phyloP scores from a whole-genome alignment of 2,888 invertebrate species.

The Acrocyrtus sp. region DNA sequence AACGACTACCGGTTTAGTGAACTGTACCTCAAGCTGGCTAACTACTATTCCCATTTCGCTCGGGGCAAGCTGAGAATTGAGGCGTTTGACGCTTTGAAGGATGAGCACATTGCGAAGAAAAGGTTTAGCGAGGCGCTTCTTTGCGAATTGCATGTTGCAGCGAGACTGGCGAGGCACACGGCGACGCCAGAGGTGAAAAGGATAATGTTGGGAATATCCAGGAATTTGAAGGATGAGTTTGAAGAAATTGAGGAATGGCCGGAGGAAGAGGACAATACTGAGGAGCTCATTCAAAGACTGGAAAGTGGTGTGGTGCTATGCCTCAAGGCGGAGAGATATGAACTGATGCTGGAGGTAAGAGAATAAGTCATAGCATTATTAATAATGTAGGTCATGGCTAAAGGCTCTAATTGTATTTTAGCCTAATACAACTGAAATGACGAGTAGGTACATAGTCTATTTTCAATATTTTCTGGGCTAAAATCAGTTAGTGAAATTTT shows the following conservation, averaged over 20 bases:
- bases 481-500: too few relatives aligned
- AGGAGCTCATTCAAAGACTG: slow-evolving; percentile 61
- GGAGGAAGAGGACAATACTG: slow-evolving; percentile 62
- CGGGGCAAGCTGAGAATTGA: slow-evolving; percentile 61
- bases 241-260: slow-evolving; percentile 57
- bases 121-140: slow-evolving; percentile 62
- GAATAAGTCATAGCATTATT: too few relatives aligned
- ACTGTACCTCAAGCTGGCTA: slow-evolving; percentile 61
- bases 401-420: too few relatives aligned
- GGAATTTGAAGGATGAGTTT: slow-evolving; percentile 61
- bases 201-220: slow-evolving; percentile 62
- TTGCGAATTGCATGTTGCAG: slow-evolving; percentile 63
- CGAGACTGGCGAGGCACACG: slow-evolving; percentile 60
- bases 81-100: slow-evolving; percentile 59
- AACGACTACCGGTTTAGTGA: slow-evolving; percentile 61
- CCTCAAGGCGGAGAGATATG: slow-evolving; percentile 61
- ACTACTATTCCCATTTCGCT: slow-evolving; percentile 62
- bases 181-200: slow-evolving; percentile 61
- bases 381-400: too few relatives aligned
- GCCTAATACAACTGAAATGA: too few relatives aligned
- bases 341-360: slow-evolving; percentile 62
- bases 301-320: slow-evolving; percentile 61
- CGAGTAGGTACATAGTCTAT: too few relatives aligned
- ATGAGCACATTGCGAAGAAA: slow-evolving; percentile 57
- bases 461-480: too few relatives aligned